phyloP scores from a whole-genome alignment of 53 echinoderm and acorn worm genomes.

The Crossaster papposus region DNA sequence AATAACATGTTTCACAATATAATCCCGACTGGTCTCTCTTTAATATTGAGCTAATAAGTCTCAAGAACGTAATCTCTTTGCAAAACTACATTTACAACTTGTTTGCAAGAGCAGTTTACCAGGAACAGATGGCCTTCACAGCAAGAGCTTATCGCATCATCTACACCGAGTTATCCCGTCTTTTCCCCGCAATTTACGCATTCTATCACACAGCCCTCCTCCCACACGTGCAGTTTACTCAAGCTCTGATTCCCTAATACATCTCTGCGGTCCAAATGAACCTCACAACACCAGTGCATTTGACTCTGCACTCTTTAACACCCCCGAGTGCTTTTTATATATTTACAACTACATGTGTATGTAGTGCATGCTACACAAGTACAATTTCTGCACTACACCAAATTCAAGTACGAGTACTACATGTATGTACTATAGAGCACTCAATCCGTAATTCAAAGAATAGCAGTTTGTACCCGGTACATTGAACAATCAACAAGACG shows the following conservation, averaged over 20 bases:
- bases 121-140: constrained; percentile 7
- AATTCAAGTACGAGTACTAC: neutral
- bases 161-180: neutral
- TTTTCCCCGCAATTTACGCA: neutral
- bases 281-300: constrained; percentile 8
- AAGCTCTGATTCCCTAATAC: neutral
- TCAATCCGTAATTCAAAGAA: neutral
- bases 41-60: neutral
- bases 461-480: neutral
- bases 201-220: neutral
- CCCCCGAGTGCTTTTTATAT: neutral
- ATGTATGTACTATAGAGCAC: neutral
- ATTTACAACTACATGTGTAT: neutral
- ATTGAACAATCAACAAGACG: neutral
- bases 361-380: neutral
- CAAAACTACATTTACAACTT: neutral
- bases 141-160: neutral
- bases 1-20: no score
- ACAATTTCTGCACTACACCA: neutral
- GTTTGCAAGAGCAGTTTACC: neutral
- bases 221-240: neutral
- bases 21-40: neutral
- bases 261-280: constrained; percentile 15
- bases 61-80: neutral
- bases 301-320: neutral